Conservation (phyloP, 2,113 vertebrate genomes). For the Syngnathus scovelli region DNA sequence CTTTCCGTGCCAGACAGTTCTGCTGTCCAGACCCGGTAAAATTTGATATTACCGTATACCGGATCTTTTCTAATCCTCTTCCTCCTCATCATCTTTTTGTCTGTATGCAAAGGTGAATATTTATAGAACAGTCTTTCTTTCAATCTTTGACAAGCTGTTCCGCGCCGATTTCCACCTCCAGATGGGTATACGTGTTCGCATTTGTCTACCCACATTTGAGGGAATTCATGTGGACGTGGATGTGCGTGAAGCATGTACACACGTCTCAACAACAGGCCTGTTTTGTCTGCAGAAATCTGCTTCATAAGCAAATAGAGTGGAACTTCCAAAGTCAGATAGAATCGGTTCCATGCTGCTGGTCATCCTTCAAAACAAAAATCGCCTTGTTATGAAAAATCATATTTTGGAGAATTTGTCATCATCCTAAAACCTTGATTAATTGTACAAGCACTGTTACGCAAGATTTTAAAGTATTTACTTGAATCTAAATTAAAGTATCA, state of each 20-base stretch:
- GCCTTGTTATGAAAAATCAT: background rate
- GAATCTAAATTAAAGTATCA: too few species aligned
- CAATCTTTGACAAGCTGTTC: slow-evolving; percentile 8
- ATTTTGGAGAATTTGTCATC: background rate
- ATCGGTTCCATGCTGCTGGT: background rate
- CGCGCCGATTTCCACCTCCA: slow-evolving; percentile 19
- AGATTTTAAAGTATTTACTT: too few species aligned
- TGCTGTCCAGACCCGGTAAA: slow-evolving; percentile 7
- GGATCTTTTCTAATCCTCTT: slow-evolving; percentile 20
- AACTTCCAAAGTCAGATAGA: background rate
- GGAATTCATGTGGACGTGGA: slow-evolving; percentile 25
- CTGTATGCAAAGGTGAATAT: background rate
- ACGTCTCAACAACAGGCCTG: slow-evolving; percentile 41
- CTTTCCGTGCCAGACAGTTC: slow-evolving; percentile 5
- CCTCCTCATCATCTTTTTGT: background rate
- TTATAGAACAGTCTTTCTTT: slow-evolving; percentile 4
- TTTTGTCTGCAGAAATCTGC: slow-evolving; percentile 23
- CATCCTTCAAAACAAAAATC: background rate
- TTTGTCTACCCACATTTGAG: slow-evolving; percentile 40
- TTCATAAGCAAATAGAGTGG: slow-evolving; percentile 13
- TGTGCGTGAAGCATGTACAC: slow-evolving; percentile 40
- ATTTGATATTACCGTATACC: background rate
- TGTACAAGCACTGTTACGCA: background rate
- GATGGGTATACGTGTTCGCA: slow-evolving; percentile 19
- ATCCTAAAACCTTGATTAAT: background rate